phyloP scores from a whole-genome alignment of 2,797 vertebrate genomes.

The Coracias cyanogaster region DNA sequence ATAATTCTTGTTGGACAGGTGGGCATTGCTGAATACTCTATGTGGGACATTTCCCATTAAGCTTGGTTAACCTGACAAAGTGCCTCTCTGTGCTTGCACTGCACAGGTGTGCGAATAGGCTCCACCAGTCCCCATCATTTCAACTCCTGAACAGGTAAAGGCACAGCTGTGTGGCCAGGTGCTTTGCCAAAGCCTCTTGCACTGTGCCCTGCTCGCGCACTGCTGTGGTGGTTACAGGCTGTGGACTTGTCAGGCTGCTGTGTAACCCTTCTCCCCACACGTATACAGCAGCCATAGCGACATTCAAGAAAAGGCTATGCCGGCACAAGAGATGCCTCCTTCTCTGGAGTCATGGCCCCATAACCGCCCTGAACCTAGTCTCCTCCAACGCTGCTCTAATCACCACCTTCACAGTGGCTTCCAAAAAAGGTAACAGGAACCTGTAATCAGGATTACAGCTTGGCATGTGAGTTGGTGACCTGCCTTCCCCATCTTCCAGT shows the following conservation, averaged over 20 bases:
- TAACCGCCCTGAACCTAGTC: background rate
- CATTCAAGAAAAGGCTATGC: background rate
- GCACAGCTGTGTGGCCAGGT: background rate
- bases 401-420: background rate
- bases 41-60: background rate
- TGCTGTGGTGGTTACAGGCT: background rate
- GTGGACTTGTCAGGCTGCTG: background rate
- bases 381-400: background rate
- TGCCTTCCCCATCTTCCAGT: background rate
- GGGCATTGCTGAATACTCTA: background rate
- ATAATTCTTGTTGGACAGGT: background rate
- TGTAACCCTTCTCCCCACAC: accelerated
- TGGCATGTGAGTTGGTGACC: background rate
- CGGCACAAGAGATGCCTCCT: background rate
- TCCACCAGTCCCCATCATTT: background rate
- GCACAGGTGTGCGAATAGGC: accelerated
- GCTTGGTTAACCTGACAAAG: background rate
- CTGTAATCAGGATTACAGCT: background rate
- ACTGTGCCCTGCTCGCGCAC: too few species aligned
- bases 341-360: background rate
- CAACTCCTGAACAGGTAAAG: background rate
- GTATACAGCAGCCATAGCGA: background rate
- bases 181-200: background rate
- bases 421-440: background rate
- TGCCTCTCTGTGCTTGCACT: background rate